These are phyloP conservation scores for Smittia aterrima DNA, from an alignment of 2,888 invertebrate genomes.

Conservation along the genomic window DNA sequence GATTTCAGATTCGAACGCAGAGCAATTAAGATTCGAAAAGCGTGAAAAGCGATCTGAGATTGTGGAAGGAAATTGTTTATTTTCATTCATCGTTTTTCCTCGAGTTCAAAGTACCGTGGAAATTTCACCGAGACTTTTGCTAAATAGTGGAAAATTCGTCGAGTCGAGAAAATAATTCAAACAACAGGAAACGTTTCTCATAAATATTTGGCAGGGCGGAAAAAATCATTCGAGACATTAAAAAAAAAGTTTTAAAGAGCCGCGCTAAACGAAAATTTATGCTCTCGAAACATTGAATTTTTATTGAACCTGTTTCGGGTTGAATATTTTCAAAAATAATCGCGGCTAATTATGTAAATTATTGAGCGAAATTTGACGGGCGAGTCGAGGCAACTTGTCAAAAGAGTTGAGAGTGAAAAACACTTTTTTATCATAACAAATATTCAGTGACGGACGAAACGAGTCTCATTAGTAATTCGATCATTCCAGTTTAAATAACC, in stretches of 20 bases:
- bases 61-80: background rate
- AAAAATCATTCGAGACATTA: background rate
- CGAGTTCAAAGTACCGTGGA: background rate
- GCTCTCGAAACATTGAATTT: background rate
- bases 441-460: background rate
- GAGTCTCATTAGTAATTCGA: constrained; percentile 4
- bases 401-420: constrained; percentile 4
- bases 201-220: background rate
- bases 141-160: background rate
- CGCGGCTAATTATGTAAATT: constrained; percentile 31
- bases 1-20: background rate
- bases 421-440: background rate
- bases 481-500: background rate
- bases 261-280: background rate
- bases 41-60: background rate
- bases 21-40: constrained; percentile 18
- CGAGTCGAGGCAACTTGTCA: constrained; percentile 27
- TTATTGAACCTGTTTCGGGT: background rate
- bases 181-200: background rate
- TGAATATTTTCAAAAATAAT: background rate
- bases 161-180: background rate
- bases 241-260: background rate
- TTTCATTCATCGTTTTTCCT: background rate
- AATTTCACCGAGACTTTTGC: background rate
- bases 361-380: constrained; percentile 24